Evolutionary conservation across 2,888 invertebrate species (phyloP), one percentile per base, ranked within the genome.

Genomic region (Fragum fragum): DNA sequence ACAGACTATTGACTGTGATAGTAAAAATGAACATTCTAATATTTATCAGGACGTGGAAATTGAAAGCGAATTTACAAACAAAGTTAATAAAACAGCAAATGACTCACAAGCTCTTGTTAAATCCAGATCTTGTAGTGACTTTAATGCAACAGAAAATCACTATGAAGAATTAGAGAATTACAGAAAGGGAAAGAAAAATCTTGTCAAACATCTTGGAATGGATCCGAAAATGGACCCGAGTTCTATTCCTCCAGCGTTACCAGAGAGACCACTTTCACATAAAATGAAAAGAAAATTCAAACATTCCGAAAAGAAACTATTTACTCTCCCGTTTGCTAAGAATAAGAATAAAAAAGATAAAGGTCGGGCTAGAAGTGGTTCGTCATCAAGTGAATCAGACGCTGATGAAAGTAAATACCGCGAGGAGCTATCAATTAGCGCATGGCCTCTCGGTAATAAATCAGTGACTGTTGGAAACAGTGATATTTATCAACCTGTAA

Each of bases 131-230:
- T 71, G 81, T 26, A 81, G 80, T 2, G 69, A 77, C 47, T 72
- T 78, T 11, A 76, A 69, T 36, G 72, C 26, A 11, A 76, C 83
- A 3, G 88, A 88, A 79, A 87, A 87, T 63, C 82, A 87, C 18
- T 90, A 90, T 73, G 90, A 89, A 70, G 90, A 90, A 42, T 72
- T 89, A 32, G 88, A 89, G 28, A 89, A 89, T 68, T 89, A 81
- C 52, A 70, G 86, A 84, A 86, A 81, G 61, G 76, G 78, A 55
- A 88, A 77, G 73, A 86, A 80, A 69, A 83, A 89, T 53, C 55
- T 89, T 3, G 76, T 80, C 23, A 88, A 89, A 70, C 87, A 83
- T 75, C 74, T 89, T 21, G 89, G 89, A 61, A 87, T 88, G 83
- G 86, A 83, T 61, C 86, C 87, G 1, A 73, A 78, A 53, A 66